phyloP scores from a whole-genome alignment of 1,140 invertebrate genomes.

The Brachionus koreanus region DNA sequence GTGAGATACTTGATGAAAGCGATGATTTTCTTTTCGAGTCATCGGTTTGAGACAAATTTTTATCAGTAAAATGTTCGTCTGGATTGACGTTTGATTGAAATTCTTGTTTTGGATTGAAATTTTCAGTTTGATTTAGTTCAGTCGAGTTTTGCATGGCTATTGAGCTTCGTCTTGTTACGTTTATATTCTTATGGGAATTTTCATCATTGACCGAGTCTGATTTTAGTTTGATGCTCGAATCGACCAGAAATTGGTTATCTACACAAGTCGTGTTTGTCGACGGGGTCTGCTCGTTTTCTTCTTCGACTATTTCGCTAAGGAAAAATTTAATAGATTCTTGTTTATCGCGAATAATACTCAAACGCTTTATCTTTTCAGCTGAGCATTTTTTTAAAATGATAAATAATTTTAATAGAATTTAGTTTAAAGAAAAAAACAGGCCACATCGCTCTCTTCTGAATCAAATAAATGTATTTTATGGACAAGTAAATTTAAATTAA shows the following conservation, averaged over 20 bases:
- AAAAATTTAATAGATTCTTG: conserved; percentile 41
- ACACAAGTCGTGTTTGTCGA: background rate
- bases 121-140: background rate
- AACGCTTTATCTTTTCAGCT: conserved; percentile 44
- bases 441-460: background rate
- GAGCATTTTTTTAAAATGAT: conserved; percentile 13
- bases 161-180: conserved; percentile 30
- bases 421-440: background rate
- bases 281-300: conserved; percentile 23
- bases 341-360: conserved; percentile 42
- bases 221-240: background rate
- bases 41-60: background rate
- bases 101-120: background rate
- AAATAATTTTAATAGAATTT: background rate
- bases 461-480: too few species aligned
- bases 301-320: conserved; percentile 42
- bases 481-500: too few species aligned
- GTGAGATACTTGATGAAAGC: background rate
- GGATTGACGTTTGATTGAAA: background rate
- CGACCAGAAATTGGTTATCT: background rate
- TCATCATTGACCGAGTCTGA: background rate
- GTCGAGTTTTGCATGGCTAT: conserved; percentile 15
- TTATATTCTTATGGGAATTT: conserved; percentile 10
- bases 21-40: conserved; percentile 1
- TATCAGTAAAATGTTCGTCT: background rate